phyloP scores from a whole-genome alignment of 2,113 vertebrate species.

The Lagopus leucura region DNA sequence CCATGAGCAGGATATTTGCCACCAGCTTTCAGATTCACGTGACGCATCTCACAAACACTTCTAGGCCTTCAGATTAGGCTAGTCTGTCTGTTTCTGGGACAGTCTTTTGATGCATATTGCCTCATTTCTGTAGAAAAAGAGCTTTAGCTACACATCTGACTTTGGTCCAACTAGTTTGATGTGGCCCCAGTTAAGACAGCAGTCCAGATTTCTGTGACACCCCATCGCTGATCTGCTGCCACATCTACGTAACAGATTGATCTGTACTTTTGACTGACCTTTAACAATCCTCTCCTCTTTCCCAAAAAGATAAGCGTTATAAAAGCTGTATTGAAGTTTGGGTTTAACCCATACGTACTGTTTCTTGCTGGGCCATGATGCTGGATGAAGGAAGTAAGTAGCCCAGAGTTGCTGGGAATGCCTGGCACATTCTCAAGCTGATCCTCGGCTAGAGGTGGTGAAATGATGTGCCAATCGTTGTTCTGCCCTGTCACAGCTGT shows the following conservation, averaged over 20 bases:
- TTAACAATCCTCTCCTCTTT: neutral
- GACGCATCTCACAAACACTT: constrained; percentile 40
- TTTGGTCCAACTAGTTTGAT: neutral
- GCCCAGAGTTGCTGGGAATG: neutral
- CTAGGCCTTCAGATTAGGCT: constrained; percentile 12
- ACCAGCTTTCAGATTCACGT: constrained; percentile 51
- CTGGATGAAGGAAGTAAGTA: neutral
- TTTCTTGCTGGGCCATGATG: neutral
- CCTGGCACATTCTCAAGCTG: neutral
- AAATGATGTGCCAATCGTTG: neutral
- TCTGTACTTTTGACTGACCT: neutral
- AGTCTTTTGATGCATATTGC: neutral
- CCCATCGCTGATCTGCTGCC: neutral
- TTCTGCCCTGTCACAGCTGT: neutral
- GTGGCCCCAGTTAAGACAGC: neutral
- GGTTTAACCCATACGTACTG: neutral
- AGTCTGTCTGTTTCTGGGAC: neutral
- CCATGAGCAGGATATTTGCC: constrained; percentile 35
- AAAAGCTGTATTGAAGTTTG: neutral
- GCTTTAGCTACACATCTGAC: neutral
- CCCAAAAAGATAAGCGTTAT: neutral
- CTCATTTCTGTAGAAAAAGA: neutral
- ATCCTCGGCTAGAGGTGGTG: neutral
- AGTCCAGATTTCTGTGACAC: neutral
- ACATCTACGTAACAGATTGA: fast-evolving